These are phyloP conservation scores for Kryptolebias marmoratus DNA, from an alignment of 2,113 vertebrate species.

Conservation along the genomic window DNA sequence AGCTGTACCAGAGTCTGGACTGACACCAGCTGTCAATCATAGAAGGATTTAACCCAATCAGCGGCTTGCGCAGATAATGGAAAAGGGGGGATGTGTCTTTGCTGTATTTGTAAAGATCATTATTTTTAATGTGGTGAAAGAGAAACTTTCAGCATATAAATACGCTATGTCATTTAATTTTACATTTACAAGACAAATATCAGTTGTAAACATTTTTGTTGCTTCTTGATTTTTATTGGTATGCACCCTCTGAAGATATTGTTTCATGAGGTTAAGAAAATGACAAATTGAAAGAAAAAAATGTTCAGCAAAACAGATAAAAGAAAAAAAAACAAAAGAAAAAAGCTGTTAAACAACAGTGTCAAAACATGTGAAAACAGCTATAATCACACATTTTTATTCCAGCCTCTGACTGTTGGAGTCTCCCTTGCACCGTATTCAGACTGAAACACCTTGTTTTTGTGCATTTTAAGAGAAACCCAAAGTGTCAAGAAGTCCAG, in stretches of 20 bases:
- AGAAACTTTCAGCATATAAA: neutral
- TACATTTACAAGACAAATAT: neutral
- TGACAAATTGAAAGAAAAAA: no score
- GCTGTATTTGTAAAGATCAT: neutral
- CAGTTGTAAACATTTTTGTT: neutral
- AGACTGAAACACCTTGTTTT: constrained; percentile 66
- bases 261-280: no score
- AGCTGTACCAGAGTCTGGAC: constrained; percentile 42
- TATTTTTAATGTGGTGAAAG: neutral
- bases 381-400: constrained; percentile 55
- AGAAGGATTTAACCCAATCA: constrained; percentile 41
- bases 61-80: constrained; percentile 1
- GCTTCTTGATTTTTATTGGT: no score
- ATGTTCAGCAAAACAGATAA: neutral
- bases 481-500: constrained; percentile 45
- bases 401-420: constrained; percentile 34
- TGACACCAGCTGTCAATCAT: constrained; percentile 65
- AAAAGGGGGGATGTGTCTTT: neutral
- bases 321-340: neutral
- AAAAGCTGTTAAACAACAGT: neutral
- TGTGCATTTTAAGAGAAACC: constrained; percentile 42
- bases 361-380: constrained; percentile 16
- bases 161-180: no score
- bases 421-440: constrained; percentile 51
- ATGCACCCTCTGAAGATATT: no score